These are phyloP conservation scores for Ectropis grisescens DNA, from an alignment of 1,140 invertebrate genomes.

Conservation along the genomic window DNA sequence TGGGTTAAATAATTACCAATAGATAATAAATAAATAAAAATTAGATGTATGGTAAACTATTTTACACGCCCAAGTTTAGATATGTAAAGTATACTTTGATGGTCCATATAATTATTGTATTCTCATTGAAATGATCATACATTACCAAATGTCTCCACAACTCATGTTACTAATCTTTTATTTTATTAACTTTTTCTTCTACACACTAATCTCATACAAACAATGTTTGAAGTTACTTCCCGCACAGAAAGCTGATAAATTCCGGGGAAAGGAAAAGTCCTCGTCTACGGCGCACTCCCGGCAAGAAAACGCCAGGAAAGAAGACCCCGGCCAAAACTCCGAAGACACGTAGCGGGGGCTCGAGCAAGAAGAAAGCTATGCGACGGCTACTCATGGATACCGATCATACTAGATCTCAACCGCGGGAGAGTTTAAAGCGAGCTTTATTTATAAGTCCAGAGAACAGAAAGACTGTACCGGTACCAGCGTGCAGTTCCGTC, in stretches of 20 bases:
- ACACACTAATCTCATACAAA: conserved; percentile 17
- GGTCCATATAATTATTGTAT: too few species aligned
- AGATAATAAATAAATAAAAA: too few species aligned
- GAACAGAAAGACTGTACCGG: conserved; percentile 36
- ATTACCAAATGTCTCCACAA: too few species aligned
- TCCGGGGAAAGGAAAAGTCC: conserved; percentile 60
- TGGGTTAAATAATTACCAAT: too few species aligned
- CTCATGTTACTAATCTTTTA: too few species aligned
- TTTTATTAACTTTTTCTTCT: too few species aligned
- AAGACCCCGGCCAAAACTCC: conserved; percentile 63
- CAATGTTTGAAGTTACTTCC: conserved; percentile 51
- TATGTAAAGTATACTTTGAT: too few species aligned
- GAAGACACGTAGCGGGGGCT: conserved; percentile 56
- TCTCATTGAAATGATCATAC: too few species aligned
- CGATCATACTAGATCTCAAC: conserved; percentile 41
- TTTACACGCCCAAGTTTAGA: too few species aligned
- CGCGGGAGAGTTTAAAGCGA: conserved; percentile 70
- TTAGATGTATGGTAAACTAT: too few species aligned
- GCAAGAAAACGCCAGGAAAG: conserved; percentile 53
- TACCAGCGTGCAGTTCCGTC: conserved; percentile 37
- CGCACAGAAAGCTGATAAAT: conserved; percentile 57
- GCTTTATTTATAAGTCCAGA: conserved; percentile 77
- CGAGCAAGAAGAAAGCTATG: conserved; percentile 66
- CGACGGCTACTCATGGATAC: conserved; percentile 37
- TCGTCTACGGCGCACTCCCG: conserved; percentile 45